phyloP scores from a whole-genome alignment of 2,888 invertebrate genomes.

The Melieria crassipennis region DNA sequence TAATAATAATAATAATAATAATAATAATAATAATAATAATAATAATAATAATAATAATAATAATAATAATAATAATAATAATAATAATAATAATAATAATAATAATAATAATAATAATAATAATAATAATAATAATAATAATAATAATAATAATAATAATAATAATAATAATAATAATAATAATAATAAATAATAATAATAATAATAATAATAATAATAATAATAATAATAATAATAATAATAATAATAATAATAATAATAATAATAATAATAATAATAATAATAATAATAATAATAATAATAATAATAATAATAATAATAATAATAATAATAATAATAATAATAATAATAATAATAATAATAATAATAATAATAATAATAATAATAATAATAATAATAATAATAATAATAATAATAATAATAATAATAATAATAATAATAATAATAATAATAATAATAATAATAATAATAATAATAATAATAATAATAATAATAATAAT shows the following conservation, averaged over 20 bases:
- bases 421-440: conserved; percentile 16
- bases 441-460: conserved; percentile 16
- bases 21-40: conserved; percentile 16
- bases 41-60: conserved; percentile 16
- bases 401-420: conserved; percentile 16
- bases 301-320: conserved; percentile 16
- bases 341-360: conserved; percentile 16
- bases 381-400: conserved; percentile 16
- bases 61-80: conserved; percentile 16
- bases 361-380: conserved; percentile 16
- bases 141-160: conserved; percentile 16
- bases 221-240: conserved; percentile 16
- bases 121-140: conserved; percentile 16
- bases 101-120: conserved; percentile 16
- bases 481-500: conserved; percentile 16
- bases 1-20: conserved; percentile 16
- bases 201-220: conserved; percentile 16
- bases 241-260: conserved; percentile 16
- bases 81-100: conserved; percentile 16
- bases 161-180: too few species aligned
- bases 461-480: conserved; percentile 16
- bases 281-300: conserved; percentile 16
- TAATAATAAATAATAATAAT: conserved; percentile 16
- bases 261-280: conserved; percentile 16
- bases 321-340: conserved; percentile 16